These are phyloP conservation scores for Gobionotothen gibberifrons DNA, from an alignment of 2,797 vertebrate genomes.

Conservation along the genomic window DNA sequence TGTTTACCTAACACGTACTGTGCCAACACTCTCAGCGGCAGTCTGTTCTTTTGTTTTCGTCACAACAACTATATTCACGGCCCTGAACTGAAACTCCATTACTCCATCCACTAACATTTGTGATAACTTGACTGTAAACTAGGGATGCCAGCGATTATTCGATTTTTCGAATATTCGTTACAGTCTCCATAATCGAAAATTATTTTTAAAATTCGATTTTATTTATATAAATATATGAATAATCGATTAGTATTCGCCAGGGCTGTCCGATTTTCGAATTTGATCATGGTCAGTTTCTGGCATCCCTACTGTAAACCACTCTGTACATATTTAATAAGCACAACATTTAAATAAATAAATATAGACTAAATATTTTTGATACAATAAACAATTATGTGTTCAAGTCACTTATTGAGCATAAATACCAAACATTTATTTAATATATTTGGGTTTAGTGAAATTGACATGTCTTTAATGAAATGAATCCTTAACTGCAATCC, in stretches of 20 bases:
- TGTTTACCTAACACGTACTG: not conserved
- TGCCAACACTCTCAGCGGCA: not conserved
- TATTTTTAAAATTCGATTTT: too few species aligned
- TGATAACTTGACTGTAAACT: not conserved
- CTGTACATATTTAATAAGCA: not conserved
- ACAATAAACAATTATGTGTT: not conserved
- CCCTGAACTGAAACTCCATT: not conserved
- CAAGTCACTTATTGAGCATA: not conserved
- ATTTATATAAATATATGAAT: too few species aligned
- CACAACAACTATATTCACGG: constrained; percentile 1
- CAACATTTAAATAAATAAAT: not conserved
- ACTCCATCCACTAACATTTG: not conserved
- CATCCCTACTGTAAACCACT: not conserved
- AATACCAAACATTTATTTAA: not conserved
- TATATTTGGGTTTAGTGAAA: too few species aligned
- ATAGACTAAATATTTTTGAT: too few species aligned
- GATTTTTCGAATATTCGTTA: too few species aligned
- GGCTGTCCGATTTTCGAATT: too few species aligned
- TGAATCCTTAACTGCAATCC: not conserved
- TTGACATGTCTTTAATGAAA: not conserved
- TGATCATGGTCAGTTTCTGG: too few species aligned
- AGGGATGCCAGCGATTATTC: too few species aligned
- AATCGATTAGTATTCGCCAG: too few species aligned
- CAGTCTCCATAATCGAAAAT: too few species aligned
- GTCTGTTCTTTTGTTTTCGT: not conserved